Base-by-base conservation (phyloP, 2,797 vertebrate species). In the Anableps anableps region DNA sequence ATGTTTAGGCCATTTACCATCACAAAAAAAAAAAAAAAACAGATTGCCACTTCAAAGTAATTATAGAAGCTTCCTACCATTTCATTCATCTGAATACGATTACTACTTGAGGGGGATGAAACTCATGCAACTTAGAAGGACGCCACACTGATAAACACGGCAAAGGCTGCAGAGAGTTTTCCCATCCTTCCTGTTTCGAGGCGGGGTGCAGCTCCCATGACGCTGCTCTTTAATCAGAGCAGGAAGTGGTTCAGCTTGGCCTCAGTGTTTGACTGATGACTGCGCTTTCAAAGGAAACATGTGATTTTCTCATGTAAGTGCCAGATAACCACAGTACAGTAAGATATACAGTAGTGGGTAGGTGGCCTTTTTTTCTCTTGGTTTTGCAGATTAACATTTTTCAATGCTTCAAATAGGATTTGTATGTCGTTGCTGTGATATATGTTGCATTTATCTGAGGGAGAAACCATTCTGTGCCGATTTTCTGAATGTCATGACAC, bases 201-300 rank as follows among this genome's bases (percentile, higher is more conserved):
- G 80, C 50, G 14, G 68, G 77, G 82, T 81, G 83, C 77, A 81
- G 73, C 78, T 87, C 88, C 78, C 81, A 41, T 23, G 77, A 83
- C 43, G 79, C 85, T 72, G 45, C 88, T 88, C 88, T 94, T 79
- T 93, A 93, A 93, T 93, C 90, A 88, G 76, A 78, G 82, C 74
- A 87, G 80, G 85, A 91, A 90, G 85, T 81, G 83, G 81, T 77
- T 81, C n/a, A 0, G 71, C 82, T 85, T 84, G 77, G 62, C 70
- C 81, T 90, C 80, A 88, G 78, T 79, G 3, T 88, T 68, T 88
- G 85, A 92, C 88, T 77, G 66, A 75, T 85, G 83, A 88, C 81
- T 85, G 75, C 8, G 19, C 34, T 78, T 72, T 81, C 41, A 62
- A 75, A 81, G 79, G 73, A 80, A 76, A 41, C 73, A 43, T 83